A percentile compares a stretch with the other conserved stretches of the same genome.
These are phyloP conservation scores for Alloscopus bannaensis DNA, from an alignment of 2,888 invertebrate species.

Conservation along the genomic window DNA sequence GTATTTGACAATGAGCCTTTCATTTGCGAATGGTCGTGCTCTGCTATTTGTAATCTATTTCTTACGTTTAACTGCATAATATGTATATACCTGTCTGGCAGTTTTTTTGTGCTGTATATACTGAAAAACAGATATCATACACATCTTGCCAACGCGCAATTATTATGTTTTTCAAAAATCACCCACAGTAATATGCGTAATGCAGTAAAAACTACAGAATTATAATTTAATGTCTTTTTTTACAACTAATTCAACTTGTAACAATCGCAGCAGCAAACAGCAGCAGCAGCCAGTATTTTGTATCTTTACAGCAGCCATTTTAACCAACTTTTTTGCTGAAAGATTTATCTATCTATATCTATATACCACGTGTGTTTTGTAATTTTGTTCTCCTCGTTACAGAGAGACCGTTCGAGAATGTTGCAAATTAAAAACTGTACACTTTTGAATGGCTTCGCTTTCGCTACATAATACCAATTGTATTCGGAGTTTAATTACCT, in stretches of 20 bases:
- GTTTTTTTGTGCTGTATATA: no score
- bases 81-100: no score
- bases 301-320: slow-evolving; percentile 3
- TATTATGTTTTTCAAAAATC: no score
- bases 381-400: not conserved
- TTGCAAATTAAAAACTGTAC: slow-evolving; percentile 14
- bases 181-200: no score
- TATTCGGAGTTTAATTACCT: not conserved
- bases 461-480: slow-evolving; percentile 32
- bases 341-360: slow-evolving; percentile 4
- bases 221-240: no score
- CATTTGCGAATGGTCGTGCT: slow-evolving; percentile 32
- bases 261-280: slow-evolving; percentile 11
- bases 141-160: no score
- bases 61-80: not conserved
- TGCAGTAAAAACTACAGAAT: no score
- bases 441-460: slow-evolving; percentile 60
- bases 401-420: slow-evolving; percentile 10
- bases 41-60: slow-evolving; percentile 24
- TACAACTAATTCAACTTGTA: not conserved
- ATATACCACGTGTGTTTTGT: not conserved
- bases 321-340: slow-evolving; percentile 31
- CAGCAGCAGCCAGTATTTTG: slow-evolving; percentile 19
- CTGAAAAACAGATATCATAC: no score
- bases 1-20: slow-evolving; percentile 24